Evolutionary conservation across 2,113 vertebrate species (phyloP).

Genomic region (Centropristis striata): DNA sequence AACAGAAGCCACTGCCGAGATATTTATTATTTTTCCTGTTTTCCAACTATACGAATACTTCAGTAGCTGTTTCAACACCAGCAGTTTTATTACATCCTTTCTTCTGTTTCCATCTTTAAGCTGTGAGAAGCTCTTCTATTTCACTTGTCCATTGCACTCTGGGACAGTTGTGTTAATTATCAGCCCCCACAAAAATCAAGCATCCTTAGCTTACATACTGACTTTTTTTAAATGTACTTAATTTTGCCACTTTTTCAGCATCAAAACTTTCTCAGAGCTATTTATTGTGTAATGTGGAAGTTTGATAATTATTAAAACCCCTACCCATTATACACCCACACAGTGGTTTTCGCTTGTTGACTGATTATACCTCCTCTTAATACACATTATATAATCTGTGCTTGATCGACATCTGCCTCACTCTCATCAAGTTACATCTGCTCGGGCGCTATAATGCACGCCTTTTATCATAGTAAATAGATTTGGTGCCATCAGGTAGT

Average conservation of each 20-base stretch:
- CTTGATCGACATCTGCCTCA: not conserved
- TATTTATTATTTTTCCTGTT: no score
- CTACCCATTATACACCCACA: not conserved
- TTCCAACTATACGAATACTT: not conserved
- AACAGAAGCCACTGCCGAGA: no score
- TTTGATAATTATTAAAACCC: not conserved
- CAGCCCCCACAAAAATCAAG: not conserved
- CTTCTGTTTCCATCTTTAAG: no score
- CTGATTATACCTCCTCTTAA: not conserved
- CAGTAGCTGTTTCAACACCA: not conserved
- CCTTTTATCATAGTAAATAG: not conserved
- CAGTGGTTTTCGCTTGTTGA: not conserved
- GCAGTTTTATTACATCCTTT: not conserved
- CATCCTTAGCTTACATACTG: not conserved
- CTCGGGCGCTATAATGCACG: not conserved
- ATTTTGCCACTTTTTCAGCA: no score
- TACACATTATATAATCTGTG: not conserved
- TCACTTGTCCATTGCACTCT: not conserved
- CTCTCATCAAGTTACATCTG: not conserved
- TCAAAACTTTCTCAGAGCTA: not conserved
- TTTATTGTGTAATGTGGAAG: not conserved
- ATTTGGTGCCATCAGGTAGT: not conserved
- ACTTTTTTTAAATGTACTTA: no score
- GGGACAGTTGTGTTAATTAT: not conserved
- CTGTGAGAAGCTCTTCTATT: not conserved